Conservation (phyloP, 2,888 invertebrate species). For the Aelia acuminata region DNA sequence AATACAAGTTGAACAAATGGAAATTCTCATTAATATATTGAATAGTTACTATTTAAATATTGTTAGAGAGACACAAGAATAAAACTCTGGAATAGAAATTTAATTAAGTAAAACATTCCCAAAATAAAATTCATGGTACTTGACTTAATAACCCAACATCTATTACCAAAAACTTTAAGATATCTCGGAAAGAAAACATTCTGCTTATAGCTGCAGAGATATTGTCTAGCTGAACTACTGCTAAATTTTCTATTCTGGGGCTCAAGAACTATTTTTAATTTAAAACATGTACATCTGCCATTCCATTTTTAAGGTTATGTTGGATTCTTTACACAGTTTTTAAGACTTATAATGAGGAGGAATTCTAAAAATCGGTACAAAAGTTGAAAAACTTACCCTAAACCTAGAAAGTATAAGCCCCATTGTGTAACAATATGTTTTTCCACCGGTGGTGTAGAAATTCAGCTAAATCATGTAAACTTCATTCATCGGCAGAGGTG, state of each 20-base stretch:
- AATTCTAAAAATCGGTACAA: neutral
- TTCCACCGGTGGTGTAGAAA: conserved; percentile 2
- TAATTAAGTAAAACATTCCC: neutral
- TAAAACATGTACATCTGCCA: conserved; percentile 13
- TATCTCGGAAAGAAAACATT: neutral
- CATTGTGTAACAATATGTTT: conserved; percentile 45
- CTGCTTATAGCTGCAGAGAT: neutral
- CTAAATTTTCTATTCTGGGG: conserved; percentile 53
- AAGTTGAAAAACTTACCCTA: conserved; percentile 35
- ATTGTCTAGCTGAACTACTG: neutral
- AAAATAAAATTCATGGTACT: neutral
- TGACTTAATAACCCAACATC: neutral
- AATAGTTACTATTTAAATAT: neutral
- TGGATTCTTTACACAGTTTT: neutral
- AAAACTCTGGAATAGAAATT: neutral
- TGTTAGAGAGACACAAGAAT: neutral
- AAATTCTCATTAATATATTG: neutral
- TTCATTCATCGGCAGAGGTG: neutral
- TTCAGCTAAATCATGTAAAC: conserved; percentile 39
- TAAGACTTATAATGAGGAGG: neutral
- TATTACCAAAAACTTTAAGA: conserved; percentile 4
- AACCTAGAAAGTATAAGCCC: conserved; percentile 54
- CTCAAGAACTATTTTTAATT: conserved; percentile 56
- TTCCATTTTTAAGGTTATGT: neutral
- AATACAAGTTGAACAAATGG: neutral